Conservation (phyloP, 1,140 invertebrate species). For the Ips nitidus region DNA sequence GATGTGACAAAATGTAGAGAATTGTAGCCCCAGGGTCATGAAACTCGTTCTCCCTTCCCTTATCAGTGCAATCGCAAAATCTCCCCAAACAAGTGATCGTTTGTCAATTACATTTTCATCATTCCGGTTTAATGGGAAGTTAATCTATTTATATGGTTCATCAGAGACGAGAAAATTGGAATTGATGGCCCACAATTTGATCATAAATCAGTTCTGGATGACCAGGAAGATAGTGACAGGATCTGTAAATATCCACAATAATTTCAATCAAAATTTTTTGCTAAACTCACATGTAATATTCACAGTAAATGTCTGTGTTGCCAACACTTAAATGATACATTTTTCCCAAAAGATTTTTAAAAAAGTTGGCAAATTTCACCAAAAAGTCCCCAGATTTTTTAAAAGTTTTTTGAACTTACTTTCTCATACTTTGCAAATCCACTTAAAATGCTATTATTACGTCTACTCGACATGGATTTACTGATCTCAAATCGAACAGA, state of each 20-base stretch:
- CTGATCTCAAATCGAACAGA: too few species aligned
- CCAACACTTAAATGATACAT: too few species aligned
- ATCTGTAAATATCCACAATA: too few species aligned
- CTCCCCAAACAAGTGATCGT: not conserved
- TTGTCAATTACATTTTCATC: not conserved
- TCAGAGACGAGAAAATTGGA: too few species aligned
- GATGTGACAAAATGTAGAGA: not conserved
- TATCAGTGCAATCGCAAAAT: not conserved
- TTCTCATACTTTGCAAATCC: too few species aligned
- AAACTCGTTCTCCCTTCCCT: not conserved
- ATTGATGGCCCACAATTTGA: not conserved
- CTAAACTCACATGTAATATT: not conserved
- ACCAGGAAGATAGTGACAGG: not conserved
- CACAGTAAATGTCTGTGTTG: too few species aligned
- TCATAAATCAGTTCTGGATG: not conserved
- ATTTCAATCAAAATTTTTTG: not conserved
- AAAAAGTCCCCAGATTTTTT: too few species aligned
- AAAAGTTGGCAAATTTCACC: too few species aligned
- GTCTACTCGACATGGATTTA: too few species aligned
- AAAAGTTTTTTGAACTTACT: too few species aligned
- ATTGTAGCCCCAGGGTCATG: not conserved
- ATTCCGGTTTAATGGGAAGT: not conserved
- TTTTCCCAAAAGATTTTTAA: too few species aligned
- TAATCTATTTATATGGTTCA: not conserved
- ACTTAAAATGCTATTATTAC: too few species aligned